A percentile compares a stretch with the other conserved stretches of the same genome.
These are phyloP conservation scores for Clamator glandarius DNA, from an alignment of 2,797 vertebrate species.

Conservation along the genomic window DNA sequence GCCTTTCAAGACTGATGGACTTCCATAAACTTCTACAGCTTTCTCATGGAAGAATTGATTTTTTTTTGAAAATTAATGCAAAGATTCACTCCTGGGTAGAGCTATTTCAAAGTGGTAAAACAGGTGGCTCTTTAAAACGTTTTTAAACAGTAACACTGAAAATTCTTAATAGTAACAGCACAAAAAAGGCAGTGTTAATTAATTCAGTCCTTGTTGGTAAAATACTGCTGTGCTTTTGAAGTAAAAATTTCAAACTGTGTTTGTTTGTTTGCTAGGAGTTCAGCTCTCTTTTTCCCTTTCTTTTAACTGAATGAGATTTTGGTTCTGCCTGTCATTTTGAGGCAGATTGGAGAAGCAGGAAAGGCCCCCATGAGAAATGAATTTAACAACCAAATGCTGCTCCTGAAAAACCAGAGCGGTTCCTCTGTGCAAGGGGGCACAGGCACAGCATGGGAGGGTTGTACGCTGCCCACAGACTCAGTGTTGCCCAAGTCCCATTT, in stretches of 20 bases:
- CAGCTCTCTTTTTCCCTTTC: neutral
- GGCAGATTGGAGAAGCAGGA: neutral
- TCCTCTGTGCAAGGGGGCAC: neutral
- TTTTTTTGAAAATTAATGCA: slow-evolving; percentile 15
- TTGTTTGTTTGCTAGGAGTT: slow-evolving; percentile 36
- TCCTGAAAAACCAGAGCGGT: neutral
- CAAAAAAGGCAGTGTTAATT: neutral
- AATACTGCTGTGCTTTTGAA: slow-evolving; percentile 28
- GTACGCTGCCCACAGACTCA: neutral
- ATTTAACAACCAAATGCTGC: slow-evolving; percentile 33
- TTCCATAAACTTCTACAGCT: neutral
- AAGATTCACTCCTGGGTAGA: slow-evolving; percentile 14
- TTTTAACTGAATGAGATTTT: slow-evolving; percentile 20
- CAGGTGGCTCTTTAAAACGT: neutral
- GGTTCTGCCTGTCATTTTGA: neutral
- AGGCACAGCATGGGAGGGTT: neutral
- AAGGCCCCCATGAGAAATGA: neutral
- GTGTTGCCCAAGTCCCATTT: neutral
- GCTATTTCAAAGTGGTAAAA: slow-evolving; percentile 9
- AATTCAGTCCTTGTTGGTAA: slow-evolving; percentile 40
- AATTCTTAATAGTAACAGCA: neutral
- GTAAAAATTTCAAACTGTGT: slow-evolving; percentile 33
- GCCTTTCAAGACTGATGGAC: neutral
- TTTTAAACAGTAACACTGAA: neutral
- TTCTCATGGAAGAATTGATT: neutral